Evolutionary conservation across 1,140 invertebrate species (phyloP), one percentile per base, ranked within the genome.

Genomic region (Apocrypta bakeri): DNA sequence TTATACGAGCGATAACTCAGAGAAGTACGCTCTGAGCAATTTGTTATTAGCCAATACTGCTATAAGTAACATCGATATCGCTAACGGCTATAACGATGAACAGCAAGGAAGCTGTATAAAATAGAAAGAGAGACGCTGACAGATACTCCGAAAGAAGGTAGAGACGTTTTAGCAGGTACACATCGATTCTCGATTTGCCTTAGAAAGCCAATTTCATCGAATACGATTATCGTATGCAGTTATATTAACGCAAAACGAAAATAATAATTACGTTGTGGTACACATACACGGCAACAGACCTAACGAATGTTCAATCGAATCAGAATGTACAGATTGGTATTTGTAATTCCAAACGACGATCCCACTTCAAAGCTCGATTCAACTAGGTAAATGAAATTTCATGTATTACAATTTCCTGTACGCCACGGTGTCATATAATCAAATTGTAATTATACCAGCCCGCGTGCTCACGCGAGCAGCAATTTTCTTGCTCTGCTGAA

Each of bases 41-140:
- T 81, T 37, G 29, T 37, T 81, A 81, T 75, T 81, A 81, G 71
- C 72, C 63, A 33, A 48, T 75, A 66, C 79, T n/a, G n/a, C n/a
- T 64, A 68, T 68, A 81, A 75, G 75, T 75, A 81, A 81, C n/a
- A 31, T 37, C 31, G 56, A 56, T 17, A 11, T 6, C 17, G 48
- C 48, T 21, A 66, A 66, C 63, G 63, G 7, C 21, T 71, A 4
- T 29, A 33, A 21, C 17, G 68, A 71, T 21, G 68, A 17, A 1
- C 9, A 48, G 25, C 17, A 74, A 61, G 25, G 27, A 77, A 40
- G 61, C 29, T 66, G 9, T 37, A 37, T 9, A 37, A 42, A 8
- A 66, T 25, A 37, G 56, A 31, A 3, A 73, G 64, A 66, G 48
- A 68, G 40, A 78, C 8, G 79, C 61, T 72, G 24, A n/a, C n/a